phyloP scores from a whole-genome alignment of 2,113 vertebrate species.

The Trematocara marginatum region DNA sequence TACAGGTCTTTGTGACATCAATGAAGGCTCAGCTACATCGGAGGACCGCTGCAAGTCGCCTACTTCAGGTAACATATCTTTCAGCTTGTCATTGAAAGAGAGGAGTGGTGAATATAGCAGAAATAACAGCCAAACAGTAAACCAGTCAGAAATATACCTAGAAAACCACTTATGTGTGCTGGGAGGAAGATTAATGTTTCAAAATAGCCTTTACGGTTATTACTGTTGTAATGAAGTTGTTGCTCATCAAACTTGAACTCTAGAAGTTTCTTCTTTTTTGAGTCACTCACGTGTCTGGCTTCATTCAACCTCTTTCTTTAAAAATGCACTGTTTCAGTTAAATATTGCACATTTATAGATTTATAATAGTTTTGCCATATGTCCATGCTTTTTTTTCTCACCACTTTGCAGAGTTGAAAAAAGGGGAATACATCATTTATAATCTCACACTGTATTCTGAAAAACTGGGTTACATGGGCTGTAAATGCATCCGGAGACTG shows the following conservation, averaged over 20 bases:
- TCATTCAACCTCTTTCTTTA: background rate
- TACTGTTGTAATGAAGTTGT: background rate
- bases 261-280: background rate
- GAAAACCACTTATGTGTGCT: background rate
- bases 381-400: background rate
- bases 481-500: background rate
- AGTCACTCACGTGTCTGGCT: background rate
- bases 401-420: conserved; percentile 7
- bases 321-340: background rate
- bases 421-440: background rate
- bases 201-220: background rate
- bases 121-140: background rate
- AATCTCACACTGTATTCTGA: background rate
- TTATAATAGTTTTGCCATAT: conserved; percentile 1
- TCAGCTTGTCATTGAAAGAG: conserved; percentile 3
- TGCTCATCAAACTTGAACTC: conserved; percentile 13
- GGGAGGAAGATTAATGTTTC: background rate
- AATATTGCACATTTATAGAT: background rate
- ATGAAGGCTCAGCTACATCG: conserved; percentile 84
- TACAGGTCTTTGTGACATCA: conserved; percentile 94
- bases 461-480: background rate
- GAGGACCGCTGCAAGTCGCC: conserved; percentile 98
- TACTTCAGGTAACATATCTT: conserved; percentile 88
- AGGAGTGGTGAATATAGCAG: background rate
- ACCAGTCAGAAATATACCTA: background rate